phyloP scores from a whole-genome alignment of 2,888 invertebrate species.

The Caenorhabditis afra region DNA sequence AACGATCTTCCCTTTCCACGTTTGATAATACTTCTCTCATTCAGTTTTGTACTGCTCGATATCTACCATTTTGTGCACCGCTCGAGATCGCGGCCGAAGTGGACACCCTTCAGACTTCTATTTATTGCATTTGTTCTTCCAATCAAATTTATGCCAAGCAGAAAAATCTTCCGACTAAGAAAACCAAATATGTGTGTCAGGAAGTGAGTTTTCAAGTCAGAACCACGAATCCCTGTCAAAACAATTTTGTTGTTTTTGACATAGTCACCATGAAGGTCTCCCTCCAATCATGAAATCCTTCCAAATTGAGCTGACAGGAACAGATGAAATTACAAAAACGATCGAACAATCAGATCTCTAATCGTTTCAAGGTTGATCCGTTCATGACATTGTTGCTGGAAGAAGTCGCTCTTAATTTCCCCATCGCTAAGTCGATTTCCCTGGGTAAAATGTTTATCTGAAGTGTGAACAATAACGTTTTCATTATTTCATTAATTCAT shows the following conservation, averaged over 20 bases:
- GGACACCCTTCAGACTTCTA: constrained; percentile 60
- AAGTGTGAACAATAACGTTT: constrained; percentile 5
- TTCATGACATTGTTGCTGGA: background rate
- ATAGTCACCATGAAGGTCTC: background rate
- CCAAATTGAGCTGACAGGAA: constrained; percentile 8
- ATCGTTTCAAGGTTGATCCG: background rate
- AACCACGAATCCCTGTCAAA: background rate
- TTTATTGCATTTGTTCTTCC: constrained; percentile 62
- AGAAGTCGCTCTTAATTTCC: background rate
- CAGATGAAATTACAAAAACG: background rate
- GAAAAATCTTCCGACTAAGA: background rate
- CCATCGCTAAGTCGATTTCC: constrained; percentile 5
- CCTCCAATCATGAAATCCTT: background rate
- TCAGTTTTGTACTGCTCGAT: constrained; percentile 65
- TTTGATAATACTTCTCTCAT: too few relatives aligned
- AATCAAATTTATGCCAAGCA: constrained; percentile 40
- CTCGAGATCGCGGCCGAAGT: constrained; percentile 63
- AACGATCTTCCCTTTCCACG: too few relatives aligned
- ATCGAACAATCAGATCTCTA: too few relatives aligned
- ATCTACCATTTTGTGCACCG: constrained; percentile 46
- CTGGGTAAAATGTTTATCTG: constrained; percentile 24
- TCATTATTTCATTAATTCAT: background rate
- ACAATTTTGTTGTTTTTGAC: background rate
- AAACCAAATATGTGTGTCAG: constrained; percentile 55
- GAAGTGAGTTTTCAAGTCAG: constrained; percentile 41